Evolutionary conservation across 2,888 invertebrate species (phyloP).

Genomic region (Oscheius sp.): DNA sequence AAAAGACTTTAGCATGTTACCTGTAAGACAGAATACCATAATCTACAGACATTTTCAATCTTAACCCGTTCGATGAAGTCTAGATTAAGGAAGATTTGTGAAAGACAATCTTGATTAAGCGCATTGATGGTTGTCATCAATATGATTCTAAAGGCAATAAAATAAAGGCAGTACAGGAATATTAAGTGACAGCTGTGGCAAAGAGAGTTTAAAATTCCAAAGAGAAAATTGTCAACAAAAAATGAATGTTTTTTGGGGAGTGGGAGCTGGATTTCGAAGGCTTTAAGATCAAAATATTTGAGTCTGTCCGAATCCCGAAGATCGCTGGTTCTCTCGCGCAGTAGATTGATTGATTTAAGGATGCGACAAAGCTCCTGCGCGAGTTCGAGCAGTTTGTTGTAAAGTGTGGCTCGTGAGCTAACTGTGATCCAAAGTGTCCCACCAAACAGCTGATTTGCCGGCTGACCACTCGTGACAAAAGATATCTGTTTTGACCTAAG

Average conservation of each 20-base stretch:
- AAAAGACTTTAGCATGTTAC: constrained; percentile 15
- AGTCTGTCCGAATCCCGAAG: constrained; percentile 22
- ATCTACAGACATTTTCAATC: constrained; percentile 56
- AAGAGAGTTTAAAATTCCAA: not conserved
- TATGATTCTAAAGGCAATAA: not conserved
- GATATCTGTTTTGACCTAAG: no score
- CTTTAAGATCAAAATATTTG: constrained; percentile 33
- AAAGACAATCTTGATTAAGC: constrained; percentile 36
- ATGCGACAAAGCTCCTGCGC: constrained; percentile 4
- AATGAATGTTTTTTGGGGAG: not conserved
- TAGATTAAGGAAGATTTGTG: constrained; percentile 40
- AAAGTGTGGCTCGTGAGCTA: constrained; percentile 29
- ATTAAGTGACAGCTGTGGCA: not conserved
- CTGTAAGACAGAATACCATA: constrained; percentile 42
- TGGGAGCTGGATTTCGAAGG: constrained; percentile 13
- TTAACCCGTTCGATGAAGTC: constrained; percentile 52
- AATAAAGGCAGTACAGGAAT: not conserved
- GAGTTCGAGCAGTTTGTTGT: constrained; percentile 17
- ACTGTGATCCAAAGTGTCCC: constrained; percentile 30
- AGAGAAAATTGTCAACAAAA: not conserved
- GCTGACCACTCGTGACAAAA: constrained; percentile 31
- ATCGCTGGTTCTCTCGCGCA: constrained; percentile 1
- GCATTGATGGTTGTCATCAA: constrained; percentile 21
- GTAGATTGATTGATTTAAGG: constrained; percentile 18
- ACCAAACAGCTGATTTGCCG: constrained; percentile 25